phyloP scores from a whole-genome alignment of 2,797 vertebrate genomes.

The Diglossa cyanea region DNA sequence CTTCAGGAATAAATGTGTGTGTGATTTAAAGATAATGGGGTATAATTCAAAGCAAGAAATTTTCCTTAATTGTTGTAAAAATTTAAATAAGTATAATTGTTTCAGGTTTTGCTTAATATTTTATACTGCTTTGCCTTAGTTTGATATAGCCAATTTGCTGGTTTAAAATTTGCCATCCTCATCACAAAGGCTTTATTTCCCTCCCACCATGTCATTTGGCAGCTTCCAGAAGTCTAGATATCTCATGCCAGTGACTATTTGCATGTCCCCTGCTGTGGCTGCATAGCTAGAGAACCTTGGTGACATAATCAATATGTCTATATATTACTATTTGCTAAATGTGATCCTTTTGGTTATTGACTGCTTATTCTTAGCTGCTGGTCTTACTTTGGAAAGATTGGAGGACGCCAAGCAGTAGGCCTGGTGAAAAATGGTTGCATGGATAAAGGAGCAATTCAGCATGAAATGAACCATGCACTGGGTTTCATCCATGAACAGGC shows the following conservation, averaged over 20 bases:
- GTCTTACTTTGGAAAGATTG: constrained; percentile 86
- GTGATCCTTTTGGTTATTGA: background rate
- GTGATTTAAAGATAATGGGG: background rate
- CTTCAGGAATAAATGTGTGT: background rate
- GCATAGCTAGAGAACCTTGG: background rate
- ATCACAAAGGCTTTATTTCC: background rate
- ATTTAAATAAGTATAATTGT: background rate
- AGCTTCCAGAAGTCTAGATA: background rate
- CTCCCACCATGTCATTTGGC: background rate
- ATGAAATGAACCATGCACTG: constrained; percentile 87
- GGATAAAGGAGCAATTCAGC: constrained; percentile 81
- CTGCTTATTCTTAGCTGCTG: constrained; percentile 74
- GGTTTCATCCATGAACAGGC: constrained; percentile 91
- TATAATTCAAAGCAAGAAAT: background rate
- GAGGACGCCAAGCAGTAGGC: constrained; percentile 83
- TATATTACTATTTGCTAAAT: background rate
- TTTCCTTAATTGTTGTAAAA: background rate
- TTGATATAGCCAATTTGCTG: background rate
- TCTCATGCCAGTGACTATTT: background rate
- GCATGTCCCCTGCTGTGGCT: background rate
- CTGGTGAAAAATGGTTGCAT: constrained; percentile 82
- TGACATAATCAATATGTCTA: background rate
- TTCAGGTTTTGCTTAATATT: background rate
- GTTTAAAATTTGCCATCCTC: background rate
- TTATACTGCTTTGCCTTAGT: background rate